Evolutionary conservation across 2,797 vertebrate species (phyloP), one percentile per base, ranked within the genome.

Genomic region (Notamacropus eugenii): DNA sequence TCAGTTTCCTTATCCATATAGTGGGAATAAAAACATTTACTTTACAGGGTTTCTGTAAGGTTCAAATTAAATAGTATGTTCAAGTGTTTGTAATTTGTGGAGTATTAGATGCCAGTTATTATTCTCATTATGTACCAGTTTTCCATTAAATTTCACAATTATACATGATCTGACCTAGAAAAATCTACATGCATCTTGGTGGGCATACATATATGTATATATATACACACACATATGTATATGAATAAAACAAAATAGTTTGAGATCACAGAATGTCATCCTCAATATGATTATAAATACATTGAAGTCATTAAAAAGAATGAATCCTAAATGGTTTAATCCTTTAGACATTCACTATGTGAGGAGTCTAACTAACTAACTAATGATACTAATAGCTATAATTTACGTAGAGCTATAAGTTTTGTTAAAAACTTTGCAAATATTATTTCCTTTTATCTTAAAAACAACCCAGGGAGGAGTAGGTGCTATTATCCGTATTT

Each of bases 81-180:
- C 54, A 14, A 92, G 96, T 95, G 96, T 96, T 97, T 96, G 93
- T 91, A 34, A 87, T 27, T 82, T 46, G 22, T 27, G 6, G 19
- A 46, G 40, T 40, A 27, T 46, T 46, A 10, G 40, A 82, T 24
- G 9, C 9, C 74, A 82, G 40, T 31, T 82, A 40, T 0, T 82
- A 27, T 9, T 82, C 74, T 46, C 74, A 82, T 46, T 46, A 27
- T 8, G 24, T 82, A 46, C 22, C 46, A 82, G n/a, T 46, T 46
- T 82, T 27, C 40, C 5, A 3, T 82, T 82, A 24, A 24, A 93
- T 95, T 50, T 40, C 52, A 82, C 1, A 93, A 96, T 98, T 97
- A 97, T 96, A 97, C 97, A 96, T 93, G 91, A 98, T 96, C 90
- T 97, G 93, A 31, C 57, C 97, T 98, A 98, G 62, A 94, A 97